phyloP scores from a whole-genome alignment of 2,888 invertebrate species.

The Polydrusus pterygomalis region DNA sequence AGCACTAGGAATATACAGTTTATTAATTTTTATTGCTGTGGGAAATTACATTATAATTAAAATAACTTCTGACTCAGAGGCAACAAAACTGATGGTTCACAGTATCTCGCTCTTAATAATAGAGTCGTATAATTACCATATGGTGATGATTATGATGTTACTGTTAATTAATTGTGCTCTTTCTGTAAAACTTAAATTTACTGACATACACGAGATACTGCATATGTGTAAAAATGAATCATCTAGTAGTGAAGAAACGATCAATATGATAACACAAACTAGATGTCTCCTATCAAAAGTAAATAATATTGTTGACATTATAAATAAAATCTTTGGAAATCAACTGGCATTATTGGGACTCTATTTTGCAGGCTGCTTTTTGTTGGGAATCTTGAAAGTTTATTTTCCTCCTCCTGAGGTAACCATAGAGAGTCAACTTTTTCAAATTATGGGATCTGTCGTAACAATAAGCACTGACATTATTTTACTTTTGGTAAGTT shows the following conservation, averaged over 20 bases:
- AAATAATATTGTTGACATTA: neutral
- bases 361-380: neutral
- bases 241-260: neutral
- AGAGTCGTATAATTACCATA: neutral
- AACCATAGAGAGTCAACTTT: neutral
- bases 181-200: neutral
- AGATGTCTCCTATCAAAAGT: neutral
- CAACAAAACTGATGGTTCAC: neutral
- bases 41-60: neutral
- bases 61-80: neutral
- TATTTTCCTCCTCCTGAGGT: neutral
- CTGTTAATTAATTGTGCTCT: neutral
- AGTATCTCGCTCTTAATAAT: neutral
- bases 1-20: neutral
- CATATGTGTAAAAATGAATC: neutral
- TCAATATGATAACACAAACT: neutral
- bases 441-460: neutral
- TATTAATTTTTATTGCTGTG: neutral
- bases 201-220: neutral
- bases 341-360: neutral
- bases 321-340: constrained; percentile 14
- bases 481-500: constrained; percentile 1
- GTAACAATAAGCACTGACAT: neutral
- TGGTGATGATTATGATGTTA: neutral
- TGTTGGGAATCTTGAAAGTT: neutral